Conservation (phyloP, 2,797 vertebrate species). For the Tauraco hartlaubi region DNA sequence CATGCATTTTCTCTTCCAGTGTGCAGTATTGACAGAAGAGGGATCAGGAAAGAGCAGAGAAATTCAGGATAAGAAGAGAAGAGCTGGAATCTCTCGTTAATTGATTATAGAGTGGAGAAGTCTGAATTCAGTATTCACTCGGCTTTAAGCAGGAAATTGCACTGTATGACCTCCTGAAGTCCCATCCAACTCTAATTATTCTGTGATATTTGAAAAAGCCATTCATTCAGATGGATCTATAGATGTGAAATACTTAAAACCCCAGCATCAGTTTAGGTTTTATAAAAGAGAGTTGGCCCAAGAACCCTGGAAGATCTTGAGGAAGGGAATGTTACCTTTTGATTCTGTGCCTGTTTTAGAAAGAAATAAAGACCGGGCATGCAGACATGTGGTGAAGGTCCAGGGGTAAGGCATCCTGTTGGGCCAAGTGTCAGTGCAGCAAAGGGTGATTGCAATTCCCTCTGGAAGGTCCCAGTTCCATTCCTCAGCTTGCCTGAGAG, state of each 20-base stretch:
- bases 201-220: not conserved
- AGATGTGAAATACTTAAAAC: not conserved
- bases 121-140: not conserved
- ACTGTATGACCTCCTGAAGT: not conserved
- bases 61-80: not conserved
- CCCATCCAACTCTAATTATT: not conserved
- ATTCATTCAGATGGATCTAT: not conserved
- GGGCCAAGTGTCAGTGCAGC: not conserved
- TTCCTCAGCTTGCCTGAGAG: not conserved
- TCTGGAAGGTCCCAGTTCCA: not conserved
- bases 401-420: not conserved
- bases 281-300: not conserved
- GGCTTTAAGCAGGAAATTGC: not conserved
- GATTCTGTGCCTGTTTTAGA: not conserved
- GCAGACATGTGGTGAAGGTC: not conserved
- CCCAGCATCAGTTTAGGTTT: not conserved
- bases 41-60: not conserved
- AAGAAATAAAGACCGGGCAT: not conserved
- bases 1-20: not conserved
- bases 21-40: not conserved
- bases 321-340: rapidly evolving
- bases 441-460: not conserved
- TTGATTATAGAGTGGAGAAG: not conserved
- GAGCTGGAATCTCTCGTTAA: not conserved
- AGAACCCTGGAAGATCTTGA: not conserved